Conservation (phyloP, 2,797 vertebrate species). For the Fundulus diaphanus region DNA sequence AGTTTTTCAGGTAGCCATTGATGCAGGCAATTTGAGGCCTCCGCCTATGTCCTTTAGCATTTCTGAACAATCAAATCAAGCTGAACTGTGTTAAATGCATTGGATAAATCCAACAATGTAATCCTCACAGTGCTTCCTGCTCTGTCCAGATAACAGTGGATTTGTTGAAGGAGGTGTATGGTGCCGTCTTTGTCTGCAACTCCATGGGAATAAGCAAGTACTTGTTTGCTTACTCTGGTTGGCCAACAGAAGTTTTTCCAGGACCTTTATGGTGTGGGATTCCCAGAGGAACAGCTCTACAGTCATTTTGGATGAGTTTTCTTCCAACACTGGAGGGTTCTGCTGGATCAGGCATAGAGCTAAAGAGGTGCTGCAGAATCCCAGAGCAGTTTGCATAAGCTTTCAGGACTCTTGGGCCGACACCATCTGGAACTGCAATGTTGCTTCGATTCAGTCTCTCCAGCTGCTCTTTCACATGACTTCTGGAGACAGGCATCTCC, state of each 20-base stretch:
- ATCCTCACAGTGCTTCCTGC: background rate
- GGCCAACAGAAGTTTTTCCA: background rate
- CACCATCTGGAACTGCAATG: background rate
- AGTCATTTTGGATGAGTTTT: too few relatives aligned
- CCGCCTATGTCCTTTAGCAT: too few relatives aligned
- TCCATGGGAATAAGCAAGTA: background rate
- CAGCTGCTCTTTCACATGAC: too few relatives aligned
- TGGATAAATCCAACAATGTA: background rate
- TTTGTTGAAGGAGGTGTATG: too few relatives aligned
- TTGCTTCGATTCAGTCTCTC: too few relatives aligned
- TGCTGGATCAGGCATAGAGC: background rate
- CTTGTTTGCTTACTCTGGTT: too few relatives aligned
- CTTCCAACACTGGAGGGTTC: background rate
- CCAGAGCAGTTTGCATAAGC: background rate
- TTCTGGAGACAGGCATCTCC: too few relatives aligned
- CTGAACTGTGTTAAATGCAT: background rate
- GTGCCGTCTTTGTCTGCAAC: background rate
- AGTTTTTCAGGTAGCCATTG: too few relatives aligned
- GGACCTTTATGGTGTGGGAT: too few relatives aligned
- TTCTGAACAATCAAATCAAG: background rate
- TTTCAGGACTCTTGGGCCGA: background rate
- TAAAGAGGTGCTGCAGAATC: background rate
- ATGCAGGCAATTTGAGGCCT: too few relatives aligned
- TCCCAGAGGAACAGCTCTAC: too few relatives aligned
- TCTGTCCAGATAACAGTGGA: background rate